These are phyloP conservation scores for Larimichthys polyactis DNA, from an alignment of 2,113 vertebrate genomes.

Conservation along the genomic window DNA sequence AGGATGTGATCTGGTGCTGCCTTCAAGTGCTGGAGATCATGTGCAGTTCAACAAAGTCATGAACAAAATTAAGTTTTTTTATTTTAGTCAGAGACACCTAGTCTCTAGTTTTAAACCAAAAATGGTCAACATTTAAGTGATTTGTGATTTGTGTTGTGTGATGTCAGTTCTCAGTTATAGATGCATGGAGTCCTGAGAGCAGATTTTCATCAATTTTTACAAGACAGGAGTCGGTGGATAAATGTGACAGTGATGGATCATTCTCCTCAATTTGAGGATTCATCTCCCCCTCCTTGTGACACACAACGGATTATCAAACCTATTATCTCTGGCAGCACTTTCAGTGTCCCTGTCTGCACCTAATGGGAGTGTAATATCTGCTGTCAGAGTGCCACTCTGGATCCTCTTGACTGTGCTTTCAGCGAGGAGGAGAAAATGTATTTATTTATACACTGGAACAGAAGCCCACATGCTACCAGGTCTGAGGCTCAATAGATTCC, in stretches of 20 bases:
- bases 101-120: no score
- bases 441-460: conserved; percentile 14
- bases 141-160: not conserved
- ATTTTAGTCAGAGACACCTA: not conserved
- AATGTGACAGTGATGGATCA: conserved; percentile 62
- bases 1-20: conserved; percentile 8
- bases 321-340: conserved; percentile 59
- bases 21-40: not conserved
- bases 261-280: conserved; percentile 35
- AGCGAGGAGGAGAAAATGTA: conserved; percentile 7
- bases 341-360: conserved; percentile 48
- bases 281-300: conserved; percentile 23
- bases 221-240: conserved; percentile 20
- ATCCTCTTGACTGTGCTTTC: conserved; percentile 39
- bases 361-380: conserved; percentile 57
- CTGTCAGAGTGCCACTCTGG: conserved; percentile 35
- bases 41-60: no score
- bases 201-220: conserved; percentile 39
- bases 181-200: conserved; percentile 3
- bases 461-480: conserved; percentile 6
- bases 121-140: not conserved
- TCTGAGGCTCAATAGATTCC: conserved; percentile 10
- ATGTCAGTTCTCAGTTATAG: not conserved
- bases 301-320: conserved; percentile 45
- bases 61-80: not conserved